These are phyloP conservation scores for Atlantisia rogersi DNA, from an alignment of 2,113 vertebrate genomes.

Conservation along the genomic window DNA sequence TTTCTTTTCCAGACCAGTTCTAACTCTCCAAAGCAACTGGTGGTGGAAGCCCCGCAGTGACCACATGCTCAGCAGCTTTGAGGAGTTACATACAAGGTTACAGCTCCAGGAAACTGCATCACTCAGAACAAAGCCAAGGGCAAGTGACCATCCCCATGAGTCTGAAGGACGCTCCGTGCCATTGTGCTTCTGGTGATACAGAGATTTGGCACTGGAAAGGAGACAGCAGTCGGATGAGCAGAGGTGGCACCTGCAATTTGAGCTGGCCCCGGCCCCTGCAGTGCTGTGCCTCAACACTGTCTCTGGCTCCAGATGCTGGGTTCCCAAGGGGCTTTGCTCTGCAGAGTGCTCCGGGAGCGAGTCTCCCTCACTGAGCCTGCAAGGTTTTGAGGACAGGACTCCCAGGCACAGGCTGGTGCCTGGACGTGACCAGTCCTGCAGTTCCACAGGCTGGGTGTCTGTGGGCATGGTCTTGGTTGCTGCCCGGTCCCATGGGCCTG, in stretches of 20 bases:
- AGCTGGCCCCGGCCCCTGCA: not conserved
- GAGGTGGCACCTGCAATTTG: not conserved
- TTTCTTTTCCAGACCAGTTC: not conserved
- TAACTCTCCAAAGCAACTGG: not conserved
- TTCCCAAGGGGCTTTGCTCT: not conserved
- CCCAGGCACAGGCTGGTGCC: not conserved
- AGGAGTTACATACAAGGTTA: not conserved
- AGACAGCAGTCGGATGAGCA: not conserved
- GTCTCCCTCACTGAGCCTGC: not conserved
- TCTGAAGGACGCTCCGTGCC: not conserved
- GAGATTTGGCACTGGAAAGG: not conserved
- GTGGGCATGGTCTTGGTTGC: accelerated
- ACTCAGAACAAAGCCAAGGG: not conserved
- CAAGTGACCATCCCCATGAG: not conserved
- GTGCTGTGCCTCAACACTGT: not conserved
- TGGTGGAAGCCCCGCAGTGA: not conserved
- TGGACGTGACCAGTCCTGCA: not conserved
- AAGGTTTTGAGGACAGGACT: not conserved
- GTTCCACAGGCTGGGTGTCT: accelerated
- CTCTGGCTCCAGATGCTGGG: not conserved
- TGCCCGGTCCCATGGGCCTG: not conserved
- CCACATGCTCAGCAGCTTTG: not conserved
- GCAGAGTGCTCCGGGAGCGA: not conserved
- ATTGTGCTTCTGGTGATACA: not conserved
- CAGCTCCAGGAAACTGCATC: not conserved